Evolutionary conservation across 2,888 invertebrate species (phyloP), one percentile per base, ranked within the genome.

Genomic region (Fragum sueziense): DNA sequence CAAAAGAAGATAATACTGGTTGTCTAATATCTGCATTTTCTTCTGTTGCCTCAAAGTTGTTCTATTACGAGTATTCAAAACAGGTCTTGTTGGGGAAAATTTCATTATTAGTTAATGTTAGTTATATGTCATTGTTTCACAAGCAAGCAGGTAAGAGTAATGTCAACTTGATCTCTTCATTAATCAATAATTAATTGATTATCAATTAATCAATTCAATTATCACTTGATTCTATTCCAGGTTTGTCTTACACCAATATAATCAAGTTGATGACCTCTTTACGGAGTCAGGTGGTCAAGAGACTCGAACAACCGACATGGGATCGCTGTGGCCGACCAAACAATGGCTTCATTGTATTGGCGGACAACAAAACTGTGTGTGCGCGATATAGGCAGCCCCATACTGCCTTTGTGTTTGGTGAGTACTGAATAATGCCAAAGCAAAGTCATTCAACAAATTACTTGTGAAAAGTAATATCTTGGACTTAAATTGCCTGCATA

Each of bases 321-420:
- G 90, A 92, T 79, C 86, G 87, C 20, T 93, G 93, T 86, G 93
- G 93, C 2, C 85, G 93, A 31, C 91, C 91, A 6, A 89, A 91
- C 74, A 93, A 93, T 78, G 90, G 90, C 37, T 91, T 85, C 71
- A 82, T 92, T 2, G 82, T 87, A 22, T 82, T 93, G 52, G 82
- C 85, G 14, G 90, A 91, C 75, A 89, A 90, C 22, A 87, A 86
- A 20, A 76, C 85, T 11, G 82, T 91, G 70, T 93, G 93, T 85
- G 93, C 91, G 7, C 81, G 93, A 22, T 92, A 93, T 80, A 82
- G 93, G 65, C 85, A 89, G 34, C 91, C 92, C 4, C 91, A 92
- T 71, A 85, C 88, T 68, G 90, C 90, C 75, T 87, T 92, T 57
- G 88, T 93, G 7, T 88, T 89, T 80, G 92, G 92, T 92, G 87